Base-by-base conservation (phyloP, 35 echinoderm and acorn worm genomes). In the Ophioderma brevispina region DNA sequence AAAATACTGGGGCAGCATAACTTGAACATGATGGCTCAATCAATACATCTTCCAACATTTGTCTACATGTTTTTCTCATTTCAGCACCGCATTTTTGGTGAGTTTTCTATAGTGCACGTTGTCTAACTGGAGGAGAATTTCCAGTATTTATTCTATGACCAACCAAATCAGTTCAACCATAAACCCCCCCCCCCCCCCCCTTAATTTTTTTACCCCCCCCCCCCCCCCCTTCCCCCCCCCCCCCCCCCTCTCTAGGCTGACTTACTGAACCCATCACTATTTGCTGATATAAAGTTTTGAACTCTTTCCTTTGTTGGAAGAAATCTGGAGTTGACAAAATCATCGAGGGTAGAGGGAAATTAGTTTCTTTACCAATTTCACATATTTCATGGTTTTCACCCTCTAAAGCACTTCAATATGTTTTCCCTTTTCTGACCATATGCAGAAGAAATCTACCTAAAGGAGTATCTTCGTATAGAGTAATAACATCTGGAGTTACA, bases 1-100 rank as follows among this genome's bases (percentile, higher is more conserved):
- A 31, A 23, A 93, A 64, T 23, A 88, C 79, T 40, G 86, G 80
- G 14, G 55, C 43, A 30, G 85, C 55, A 85, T 32, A 93, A 21
- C 81, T 36, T 34, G 59, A 78, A 4, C 32, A 31, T 40, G 33
- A 41, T 18, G 23, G 37, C 78, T n/a, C 59, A 23, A 91, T 91
- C 4, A 91, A 0, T 1, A 39, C 82, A 28, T 78, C n/a, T 13
- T 91, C 76, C 32, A 85, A 85, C 40, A 91, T 39, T 49, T 91
- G 39, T 91, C 28, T 39, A 35, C 18, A 34, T 91, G 23, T 30
- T 64, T 32, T 50, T 19, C 63, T 31, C 36, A 80, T 64, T 75
- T 37, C 88, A 15, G 39, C 55, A 25, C 80, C 43, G 33, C 52
- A 37, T 32, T 75, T 36, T 38, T 37, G 34, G 23, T 42, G 56